Evolutionary conservation across 1,140 invertebrate genomes (phyloP).

Genomic region (Drosophila guanche): DNA sequence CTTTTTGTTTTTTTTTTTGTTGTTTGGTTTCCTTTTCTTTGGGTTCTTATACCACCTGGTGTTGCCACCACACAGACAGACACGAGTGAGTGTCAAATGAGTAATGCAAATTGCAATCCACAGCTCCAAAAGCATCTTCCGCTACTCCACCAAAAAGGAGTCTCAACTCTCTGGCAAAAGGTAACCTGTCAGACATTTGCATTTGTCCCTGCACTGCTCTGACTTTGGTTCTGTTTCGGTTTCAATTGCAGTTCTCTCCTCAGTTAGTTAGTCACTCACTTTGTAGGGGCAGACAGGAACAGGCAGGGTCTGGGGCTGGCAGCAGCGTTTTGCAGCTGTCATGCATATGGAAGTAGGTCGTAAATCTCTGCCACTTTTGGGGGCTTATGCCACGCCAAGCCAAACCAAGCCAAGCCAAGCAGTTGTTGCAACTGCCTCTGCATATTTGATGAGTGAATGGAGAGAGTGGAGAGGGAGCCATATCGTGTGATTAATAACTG

Average conservation of each 20-base stretch:
- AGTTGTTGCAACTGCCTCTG: slow-evolving; percentile 44
- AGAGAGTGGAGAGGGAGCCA: background rate
- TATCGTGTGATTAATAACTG: slow-evolving; percentile 71
- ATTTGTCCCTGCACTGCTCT: slow-evolving; percentile 20
- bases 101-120: slow-evolving; percentile 69
- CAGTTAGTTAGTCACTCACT: slow-evolving; percentile 72
- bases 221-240: slow-evolving; percentile 14
- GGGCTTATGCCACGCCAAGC: slow-evolving; percentile 16
- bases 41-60: slow-evolving; percentile 34
- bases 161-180: background rate
- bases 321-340: slow-evolving; percentile 66
- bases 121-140: slow-evolving; percentile 37
- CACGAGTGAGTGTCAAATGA: slow-evolving; percentile 74
- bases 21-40: slow-evolving; percentile 12
- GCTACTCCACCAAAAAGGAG: slow-evolving; percentile 10
- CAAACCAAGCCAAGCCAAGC: slow-evolving; percentile 10
- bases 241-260: slow-evolving; percentile 24
- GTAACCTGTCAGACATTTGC: slow-evolving; percentile 36
- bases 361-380: slow-evolving; percentile 64
- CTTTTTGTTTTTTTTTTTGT: background rate
- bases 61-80: slow-evolving; percentile 61
- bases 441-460: slow-evolving; percentile 67
- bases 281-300: slow-evolving; percentile 5
- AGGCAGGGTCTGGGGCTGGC: too few relatives aligned
- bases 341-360: slow-evolving; percentile 80